A percentile compares a stretch with the other conserved stretches of the same genome.
Evolutionary conservation across 2,113 vertebrate species (phyloP).

Genomic region (Sarotherodon lohbergeri): DNA sequence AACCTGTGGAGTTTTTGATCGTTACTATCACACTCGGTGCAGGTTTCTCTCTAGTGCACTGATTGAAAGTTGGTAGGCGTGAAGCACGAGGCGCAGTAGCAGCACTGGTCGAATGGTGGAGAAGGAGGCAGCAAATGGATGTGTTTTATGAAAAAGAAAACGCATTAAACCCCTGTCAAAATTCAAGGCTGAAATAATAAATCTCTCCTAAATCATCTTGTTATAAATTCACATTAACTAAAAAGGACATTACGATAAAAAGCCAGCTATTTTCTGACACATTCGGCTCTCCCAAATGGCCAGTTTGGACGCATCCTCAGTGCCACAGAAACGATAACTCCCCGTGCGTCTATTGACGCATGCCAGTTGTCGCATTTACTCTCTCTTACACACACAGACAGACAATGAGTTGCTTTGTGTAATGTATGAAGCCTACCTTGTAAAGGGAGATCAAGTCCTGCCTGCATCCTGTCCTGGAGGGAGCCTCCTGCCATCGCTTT

Average conservation of each 20-base stretch:
- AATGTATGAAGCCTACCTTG: conserved; percentile 77
- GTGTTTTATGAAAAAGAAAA: not conserved
- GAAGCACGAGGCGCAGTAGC: not conserved
- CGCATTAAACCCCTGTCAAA: not conserved
- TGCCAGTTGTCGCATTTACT: not conserved
- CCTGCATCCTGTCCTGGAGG: conserved; percentile 77
- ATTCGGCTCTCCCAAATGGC: not conserved
- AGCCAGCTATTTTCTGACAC: not conserved
- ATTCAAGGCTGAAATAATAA: not conserved
- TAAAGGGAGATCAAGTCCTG: conserved; percentile 86
- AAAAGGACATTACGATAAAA: not conserved
- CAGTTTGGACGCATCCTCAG: not conserved
- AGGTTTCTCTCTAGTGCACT: not conserved
- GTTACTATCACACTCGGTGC: not conserved
- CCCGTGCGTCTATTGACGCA: not conserved
- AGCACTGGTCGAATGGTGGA: not conserved
- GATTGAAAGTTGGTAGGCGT: not conserved
- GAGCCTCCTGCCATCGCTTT: conserved; percentile 92
- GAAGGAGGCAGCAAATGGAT: not conserved
- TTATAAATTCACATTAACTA: not conserved
- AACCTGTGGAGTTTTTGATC: not conserved
- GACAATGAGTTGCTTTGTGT: not conserved
- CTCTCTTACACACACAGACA: not conserved
- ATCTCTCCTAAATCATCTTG: not conserved
- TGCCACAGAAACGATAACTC: not conserved